Evolutionary conservation across 2,888 invertebrate genomes (phyloP).

Genomic region (Harpagoxenus sublaevis): DNA sequence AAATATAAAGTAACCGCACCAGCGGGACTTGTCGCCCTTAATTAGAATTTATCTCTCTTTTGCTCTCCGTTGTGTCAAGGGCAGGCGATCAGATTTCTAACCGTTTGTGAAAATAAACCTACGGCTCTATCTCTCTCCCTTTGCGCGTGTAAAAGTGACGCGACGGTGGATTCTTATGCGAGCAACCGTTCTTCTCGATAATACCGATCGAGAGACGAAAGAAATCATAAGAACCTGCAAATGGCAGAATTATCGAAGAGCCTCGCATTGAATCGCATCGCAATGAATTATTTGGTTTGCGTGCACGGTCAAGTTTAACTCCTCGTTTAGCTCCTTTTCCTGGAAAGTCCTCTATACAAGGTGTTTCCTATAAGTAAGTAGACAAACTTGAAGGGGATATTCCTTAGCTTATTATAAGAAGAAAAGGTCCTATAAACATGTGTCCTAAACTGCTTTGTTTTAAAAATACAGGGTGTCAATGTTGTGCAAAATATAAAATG

Average conservation of each 20-base stretch:
- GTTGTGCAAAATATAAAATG: too few relatives aligned
- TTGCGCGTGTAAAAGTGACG: slow-evolving; percentile 22
- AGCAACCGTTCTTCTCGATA: neutral
- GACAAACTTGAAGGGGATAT: too few relatives aligned
- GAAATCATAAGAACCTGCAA: slow-evolving; percentile 1
- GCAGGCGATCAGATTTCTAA: slow-evolving; percentile 51
- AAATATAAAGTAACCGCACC: slow-evolving; percentile 71
- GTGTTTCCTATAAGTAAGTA: too few relatives aligned
- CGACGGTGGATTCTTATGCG: neutral
- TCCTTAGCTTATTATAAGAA: too few relatives aligned
- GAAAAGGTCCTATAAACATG: too few relatives aligned
- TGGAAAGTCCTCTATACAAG: neutral
- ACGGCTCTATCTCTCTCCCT: neutral
- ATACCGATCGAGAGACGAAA: neutral
- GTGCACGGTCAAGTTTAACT: neutral
- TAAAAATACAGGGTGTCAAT: too few relatives aligned
- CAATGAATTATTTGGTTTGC: slow-evolving; percentile 21
- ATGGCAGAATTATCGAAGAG: slow-evolving; percentile 9
- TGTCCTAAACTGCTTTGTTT: too few relatives aligned
- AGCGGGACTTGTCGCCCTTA: slow-evolving; percentile 69
- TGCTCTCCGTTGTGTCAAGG: slow-evolving; percentile 38
- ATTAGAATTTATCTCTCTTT: slow-evolving; percentile 73
- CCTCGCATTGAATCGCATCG: neutral
- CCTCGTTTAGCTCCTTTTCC: neutral
- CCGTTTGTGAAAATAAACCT: slow-evolving; percentile 31